Evolutionary conservation across 2,797 vertebrate species (phyloP).

Genomic region (Enteromius viviparus): DNA sequence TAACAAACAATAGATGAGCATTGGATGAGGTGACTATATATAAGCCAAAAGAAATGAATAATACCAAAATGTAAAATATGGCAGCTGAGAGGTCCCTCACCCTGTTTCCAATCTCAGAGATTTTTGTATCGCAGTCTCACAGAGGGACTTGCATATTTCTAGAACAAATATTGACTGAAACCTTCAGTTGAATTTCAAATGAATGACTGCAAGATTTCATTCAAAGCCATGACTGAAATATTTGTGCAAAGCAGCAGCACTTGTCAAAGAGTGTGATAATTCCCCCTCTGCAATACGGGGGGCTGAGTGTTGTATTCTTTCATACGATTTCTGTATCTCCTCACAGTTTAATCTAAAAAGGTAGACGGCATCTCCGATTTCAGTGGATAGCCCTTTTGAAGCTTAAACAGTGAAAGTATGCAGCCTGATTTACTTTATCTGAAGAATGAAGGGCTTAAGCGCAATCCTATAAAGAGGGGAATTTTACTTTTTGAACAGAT

Average conservation of each 20-base stretch:
- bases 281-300: conserved; percentile 16
- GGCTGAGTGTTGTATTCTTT: conserved; percentile 10
- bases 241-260: conserved; percentile 54
- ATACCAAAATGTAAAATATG: conserved; percentile 54
- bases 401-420: conserved; percentile 50
- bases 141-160: conserved; percentile 58
- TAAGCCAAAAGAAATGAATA: conserved; percentile 64
- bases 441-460: conserved; percentile 61
- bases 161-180: conserved; percentile 64
- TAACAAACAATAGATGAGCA: conserved; percentile 79
- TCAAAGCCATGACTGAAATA: conserved; percentile 58
- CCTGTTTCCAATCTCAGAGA: conserved; percentile 54
- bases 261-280: conserved; percentile 27
- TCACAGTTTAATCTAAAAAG: conserved; percentile 44
- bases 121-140: conserved; percentile 56
- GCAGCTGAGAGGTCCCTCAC: conserved; percentile 50
- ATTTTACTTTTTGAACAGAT: conserved; percentile 63
- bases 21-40: conserved; percentile 68
- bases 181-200: conserved; percentile 62
- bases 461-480: conserved; percentile 66
- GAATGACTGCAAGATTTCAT: conserved; percentile 61
- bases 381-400: conserved; percentile 44
- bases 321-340: conserved; percentile 31
- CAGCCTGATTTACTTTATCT: conserved; percentile 67
- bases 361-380: conserved; percentile 40